Conservation (phyloP, 2,888 invertebrate species). For the Diaphora mendica region DNA sequence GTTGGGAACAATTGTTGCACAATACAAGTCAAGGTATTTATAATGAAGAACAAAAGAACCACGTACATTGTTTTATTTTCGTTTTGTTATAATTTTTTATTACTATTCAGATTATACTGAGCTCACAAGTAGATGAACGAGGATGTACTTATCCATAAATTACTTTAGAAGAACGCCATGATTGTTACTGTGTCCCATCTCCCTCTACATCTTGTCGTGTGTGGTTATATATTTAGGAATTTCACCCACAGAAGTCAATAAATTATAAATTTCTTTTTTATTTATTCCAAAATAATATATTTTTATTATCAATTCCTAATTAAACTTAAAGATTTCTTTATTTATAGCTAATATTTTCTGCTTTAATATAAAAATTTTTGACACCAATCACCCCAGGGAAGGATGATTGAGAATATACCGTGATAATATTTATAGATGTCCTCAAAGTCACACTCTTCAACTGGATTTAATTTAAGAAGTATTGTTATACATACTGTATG, state of each 20-base stretch:
- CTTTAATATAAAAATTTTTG: background rate
- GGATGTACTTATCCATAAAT: background rate
- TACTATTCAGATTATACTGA: constrained; percentile 11
- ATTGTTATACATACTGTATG: constrained; percentile 31
- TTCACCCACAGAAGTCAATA: too few species aligned
- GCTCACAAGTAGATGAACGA: constrained; percentile 20
- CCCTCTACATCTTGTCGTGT: too few species aligned
- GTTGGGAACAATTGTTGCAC: constrained; percentile 19
- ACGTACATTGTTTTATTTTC: constrained; percentile 22
- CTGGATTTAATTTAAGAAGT: constrained; percentile 5
- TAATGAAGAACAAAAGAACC: constrained; percentile 25
- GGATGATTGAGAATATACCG: too few species aligned
- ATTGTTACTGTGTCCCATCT: background rate
- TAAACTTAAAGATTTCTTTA: too few species aligned
- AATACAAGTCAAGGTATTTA: constrained; percentile 17
- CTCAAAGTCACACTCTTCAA: constrained; percentile 13
- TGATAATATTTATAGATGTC: background rate
- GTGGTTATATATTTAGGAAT: too few species aligned
- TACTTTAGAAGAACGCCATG: background rate
- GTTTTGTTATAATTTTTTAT: constrained; percentile 28
- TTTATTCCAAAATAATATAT: too few species aligned
- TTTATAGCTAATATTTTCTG: too few species aligned
- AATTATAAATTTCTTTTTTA: too few species aligned
- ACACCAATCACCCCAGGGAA: background rate
- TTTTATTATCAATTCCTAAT: too few species aligned